Evolutionary conservation across 2,113 vertebrate species (phyloP), one percentile per base, ranked within the genome.

Genomic region (Phaethon lepturus): DNA sequence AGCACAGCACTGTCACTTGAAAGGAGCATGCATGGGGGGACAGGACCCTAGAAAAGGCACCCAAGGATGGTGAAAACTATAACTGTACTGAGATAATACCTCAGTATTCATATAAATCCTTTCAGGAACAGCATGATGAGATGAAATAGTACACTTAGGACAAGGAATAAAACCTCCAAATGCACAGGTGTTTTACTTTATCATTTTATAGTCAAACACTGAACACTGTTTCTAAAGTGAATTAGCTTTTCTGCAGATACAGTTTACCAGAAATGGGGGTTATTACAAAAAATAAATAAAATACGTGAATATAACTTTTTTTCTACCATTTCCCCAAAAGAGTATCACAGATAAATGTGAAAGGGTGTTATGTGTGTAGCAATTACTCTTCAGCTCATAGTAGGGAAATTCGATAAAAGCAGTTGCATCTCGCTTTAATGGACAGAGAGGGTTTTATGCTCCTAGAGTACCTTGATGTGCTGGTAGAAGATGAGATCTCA

Each of bases 301-400:
- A 53, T 26, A 29, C 11, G 19, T 42, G 7, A 87, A 71, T 6
- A 66, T 45, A 50, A 66, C 8, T 0, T 26, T 45, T 55, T 52
- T 38, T 7, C 17, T 68, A 22, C 15, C 13, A 18, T 62, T 78
- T 8, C 11, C 4, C 4, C 47, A 31, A 76, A 85, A 88, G 3
- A 90, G 67, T 82, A 82, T 2, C 75, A 13, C 13, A 75, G 47
- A 59, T 63, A 90, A 50, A 75, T 75, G 20, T 67, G 31, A 64
- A 71, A 55, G 31, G 7, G 1, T 68, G 6, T 59, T 82, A 63
- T 0, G 0, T 19, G 12, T 42, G 22, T 38, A 55, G 13, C 19
- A 84, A 53, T 69, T 85, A 49, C 15, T 53, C 52, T 79, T 82
- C 47, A 72, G 28, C 17, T 88, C 31, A 55, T 11, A 31, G 17